Evolutionary conservation across 2,113 vertebrate species (phyloP), one percentile per base, ranked within the genome.

Genomic region (Archocentrus centrarchus): DNA sequence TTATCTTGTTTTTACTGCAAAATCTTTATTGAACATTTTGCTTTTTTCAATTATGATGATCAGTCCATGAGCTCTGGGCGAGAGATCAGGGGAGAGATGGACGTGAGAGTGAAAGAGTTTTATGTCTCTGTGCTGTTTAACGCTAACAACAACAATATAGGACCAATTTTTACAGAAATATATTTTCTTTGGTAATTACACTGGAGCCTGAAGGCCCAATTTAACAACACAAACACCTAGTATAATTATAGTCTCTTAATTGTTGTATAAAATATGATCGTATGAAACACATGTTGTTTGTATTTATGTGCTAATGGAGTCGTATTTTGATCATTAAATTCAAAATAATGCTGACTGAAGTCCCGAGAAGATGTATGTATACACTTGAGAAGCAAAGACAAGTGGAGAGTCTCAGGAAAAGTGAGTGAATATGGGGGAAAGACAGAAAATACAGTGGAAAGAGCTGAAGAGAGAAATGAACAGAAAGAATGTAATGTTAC

Each of bases 121-220:
- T 17, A 6, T 6, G 39, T 6, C n/a, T 44, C 37, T 1, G 50
- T 53, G 37, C 63, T 47, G 22, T 47, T 68, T 68, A 68, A 47
- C 64, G 47, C 39, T 47, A 66, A 53, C 10, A 73, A 50, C 0
- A 70, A 14, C 27, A 1, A 55, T 27, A 22, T 47, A 27, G 0
- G 41, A 68, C 22, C 22, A 0, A 2, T 32, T 35, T 73, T 3
- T n/a, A 73, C 47, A 73, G 47, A 55, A 18, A 73, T 14, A 73
- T 55, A 73, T 55, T 53, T 73, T 73, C 27, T 73, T 55, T 73
- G 68, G 47, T 55, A 55, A 73, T 55, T 73, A 73, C 53, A 73
- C 18, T 55, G 27, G 47, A 35, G 27, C 44, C 44, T 14, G 17
- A 53, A 53, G 27, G 68, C 68, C 53, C 47, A 32, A 73, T 55